Base-by-base conservation (phyloP, 2,797 vertebrate species). In the Sphenopsis melanotis region DNA sequence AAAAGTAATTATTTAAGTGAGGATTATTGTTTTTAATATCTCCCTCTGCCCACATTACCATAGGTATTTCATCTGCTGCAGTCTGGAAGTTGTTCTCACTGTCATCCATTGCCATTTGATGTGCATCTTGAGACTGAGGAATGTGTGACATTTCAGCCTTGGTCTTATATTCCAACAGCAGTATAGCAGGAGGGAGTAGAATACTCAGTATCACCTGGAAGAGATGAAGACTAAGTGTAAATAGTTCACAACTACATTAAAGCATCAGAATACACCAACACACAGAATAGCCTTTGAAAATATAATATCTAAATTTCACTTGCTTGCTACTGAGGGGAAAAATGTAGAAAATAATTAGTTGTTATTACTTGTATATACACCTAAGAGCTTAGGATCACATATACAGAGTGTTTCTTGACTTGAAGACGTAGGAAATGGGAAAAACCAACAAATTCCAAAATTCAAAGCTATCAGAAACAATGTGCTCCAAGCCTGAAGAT, bases 121-220 rank as follows among this genome's bases (percentile, higher is more conserved):
- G 99, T 53, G 99, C 99, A 78, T 99, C 99, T 95, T 99, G 99
- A 94, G 98, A 99, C 95, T 99, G 99, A 78, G 99, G 99, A 96
- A 99, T 99, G 91, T 99, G 99, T 60, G 99, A 99, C 99, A 99
- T 99, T 98, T 99, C 99, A 26, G 99, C 99, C 95, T 99, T 99
- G 50, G 99, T 99, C 97, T 99, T 99, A 96, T 99, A 99, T 97
- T 99, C 99, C 98, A 99, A 93, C 96, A 99, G 98, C 46, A 99
- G 98, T 95, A 99, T 99, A 88, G 99, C 98, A 95, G 99, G 99
- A 86, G 99, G 99, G 64, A 99, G 98, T 83, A 99, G 96, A 95
- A 99, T 99, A 96, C 99, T 99, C 97, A 99, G 95, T 95, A 99
- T 99, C 91, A 99, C 99, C 99, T 99, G 75, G 87, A 95, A 97